Base-by-base conservation (phyloP, 2,888 invertebrate species). In the Drosophila yooni region DNA sequence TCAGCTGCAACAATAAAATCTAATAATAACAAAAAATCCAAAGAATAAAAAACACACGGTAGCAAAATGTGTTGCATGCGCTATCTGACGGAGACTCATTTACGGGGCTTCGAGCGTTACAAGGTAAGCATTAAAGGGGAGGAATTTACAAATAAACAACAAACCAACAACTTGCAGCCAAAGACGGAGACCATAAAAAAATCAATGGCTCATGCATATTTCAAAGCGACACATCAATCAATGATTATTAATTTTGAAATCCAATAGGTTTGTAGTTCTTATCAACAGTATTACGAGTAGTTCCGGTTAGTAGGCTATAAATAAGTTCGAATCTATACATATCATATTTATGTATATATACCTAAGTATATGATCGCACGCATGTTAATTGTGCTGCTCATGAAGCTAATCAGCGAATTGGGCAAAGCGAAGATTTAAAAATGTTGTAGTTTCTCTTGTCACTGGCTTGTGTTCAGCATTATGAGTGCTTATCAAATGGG, bases 71-170 rank as follows among this genome's bases (percentile, higher is more conserved):
- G 92, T 77, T 88, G 88, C 76, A 90, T 92, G 73, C 92, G 92
- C 82, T 93, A 93, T 87, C 89, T 93, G 76, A 89, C 84, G 52
- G 92, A 92, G 72, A 90, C 89, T 75, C 93, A 93, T 88, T 92
- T 93, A 84, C 90, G 84, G 91, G 93, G 93, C 78, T 93, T 93
- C 91, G 93, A 93, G 78, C 92, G 92, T 52, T 93, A 93, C 83
- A 93, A 93, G 93, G 93, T 93, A 74, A 90, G 92, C 83, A 56
- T 69, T 67, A 52, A 66, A 64, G 34, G 62, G 40, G 27, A 13
- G 18, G 29, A 46, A 59, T 38, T 25, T 38, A 10, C 29, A 31
- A 21, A 21, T 5, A 11, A 15, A 38, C 2, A 27, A 27, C 15
- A 8, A 7, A 7, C 10, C 33, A 43, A 21, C 15, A n/a, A n/a